Evolutionary conservation across 2,888 invertebrate genomes (phyloP), one percentile per base, ranked within the genome.

Genomic region (Cyclophora albipunctata): DNA sequence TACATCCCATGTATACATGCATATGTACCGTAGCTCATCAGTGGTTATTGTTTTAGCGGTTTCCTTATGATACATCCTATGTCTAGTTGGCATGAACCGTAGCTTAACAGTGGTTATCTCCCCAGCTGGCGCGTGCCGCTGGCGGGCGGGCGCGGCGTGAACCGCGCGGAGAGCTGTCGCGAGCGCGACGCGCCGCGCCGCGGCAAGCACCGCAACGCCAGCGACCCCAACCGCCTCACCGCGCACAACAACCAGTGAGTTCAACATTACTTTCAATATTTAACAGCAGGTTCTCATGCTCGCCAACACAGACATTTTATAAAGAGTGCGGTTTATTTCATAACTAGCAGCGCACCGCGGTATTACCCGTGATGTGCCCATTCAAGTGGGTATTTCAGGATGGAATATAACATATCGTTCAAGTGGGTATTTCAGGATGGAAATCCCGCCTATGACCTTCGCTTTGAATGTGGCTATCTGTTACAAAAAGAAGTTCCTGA

Each of bases 201-300:
- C 50, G 86, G 87, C 47, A 88, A 88, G 55, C 88, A 88, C 54
- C 79, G 88, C 49, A 88, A 88, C 76, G 87, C 88, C 0, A 84
- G 84, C 65, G 88, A 88, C 61, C 88, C 88, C 60, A 88, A 86
- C 77, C 68, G 88, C 0, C 81, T 88, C 57, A 87, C 88, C 1
- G 86, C 87, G 51, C 84, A 85, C 61, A 78, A 78, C 56, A 75
- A 82, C 71, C 81, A 81, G 87, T 87, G 45, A 73, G 85, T 84
- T 2, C 1, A 20, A 20, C 20, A 20, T 20, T 20, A 52, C 48
- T 4, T 33, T 6, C 40, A 42, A 7, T 20, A 7, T 20, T 35
- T 34, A n/a, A 34, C 20, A 20, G 20, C 20, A 20, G 20, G 20
- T 20, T 20, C 1, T 20, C 20, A 20, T 20, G 20, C 20, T 20